phyloP scores from a whole-genome alignment of 2,888 invertebrate genomes.

The Dorcus hopei region DNA sequence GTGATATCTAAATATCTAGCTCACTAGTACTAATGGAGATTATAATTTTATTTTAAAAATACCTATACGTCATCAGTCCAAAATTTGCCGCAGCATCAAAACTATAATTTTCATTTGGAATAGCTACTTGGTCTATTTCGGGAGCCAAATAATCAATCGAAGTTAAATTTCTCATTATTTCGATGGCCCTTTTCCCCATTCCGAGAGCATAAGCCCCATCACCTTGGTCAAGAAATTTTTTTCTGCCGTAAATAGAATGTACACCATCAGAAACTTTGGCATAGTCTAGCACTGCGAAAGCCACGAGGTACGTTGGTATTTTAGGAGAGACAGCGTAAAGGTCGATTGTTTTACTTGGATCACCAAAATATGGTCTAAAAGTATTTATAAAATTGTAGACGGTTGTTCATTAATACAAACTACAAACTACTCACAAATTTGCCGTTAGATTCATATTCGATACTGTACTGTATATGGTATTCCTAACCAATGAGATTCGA shows the following conservation, averaged over 20 bases:
- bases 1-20: too few relatives aligned
- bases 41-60: not conserved
- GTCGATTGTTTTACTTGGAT: not conserved
- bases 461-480: not conserved
- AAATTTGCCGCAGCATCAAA: conserved; percentile 92
- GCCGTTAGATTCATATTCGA: not conserved
- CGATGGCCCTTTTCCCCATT: conserved; percentile 10
- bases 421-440: not conserved
- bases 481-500: conserved; percentile 43
- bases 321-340: conserved; percentile 57
- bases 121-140: conserved; percentile 80
- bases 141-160: conserved; percentile 57
- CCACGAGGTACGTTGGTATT: conserved; percentile 83
- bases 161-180: conserved; percentile 57
- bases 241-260: conserved; percentile 66
- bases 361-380: not conserved
- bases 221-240: conserved; percentile 64
- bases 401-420: too few relatives aligned
- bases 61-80: conserved; percentile 76
- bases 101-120: conserved; percentile 68
- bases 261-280: conserved; percentile 33
- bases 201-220: conserved; percentile 4
- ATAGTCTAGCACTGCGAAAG: conserved; percentile 76
- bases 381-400: too few relatives aligned
- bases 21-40: too few relatives aligned